Evolutionary conservation across 2,113 vertebrate genomes (phyloP).

Genomic region (Saguinus imperator): DNA sequence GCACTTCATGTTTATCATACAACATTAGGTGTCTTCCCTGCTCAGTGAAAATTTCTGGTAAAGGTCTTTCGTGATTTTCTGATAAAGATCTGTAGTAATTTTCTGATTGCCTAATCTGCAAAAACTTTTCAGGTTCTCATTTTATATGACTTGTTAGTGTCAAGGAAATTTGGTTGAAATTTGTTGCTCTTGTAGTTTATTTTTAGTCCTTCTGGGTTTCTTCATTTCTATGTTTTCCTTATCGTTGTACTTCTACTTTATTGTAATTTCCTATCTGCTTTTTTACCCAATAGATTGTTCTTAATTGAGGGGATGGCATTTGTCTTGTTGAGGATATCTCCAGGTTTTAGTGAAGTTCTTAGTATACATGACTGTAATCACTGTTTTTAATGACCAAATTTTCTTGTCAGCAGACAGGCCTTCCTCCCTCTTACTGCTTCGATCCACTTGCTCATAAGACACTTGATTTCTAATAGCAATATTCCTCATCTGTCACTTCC

Average conservation of each 20-base stretch:
- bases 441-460: not conserved
- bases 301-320: not conserved
- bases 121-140: slow-evolving; percentile 10
- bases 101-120: not conserved
- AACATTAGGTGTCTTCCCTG: not conserved
- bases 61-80: not conserved
- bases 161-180: not conserved
- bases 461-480: not conserved
- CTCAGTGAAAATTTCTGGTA: not conserved
- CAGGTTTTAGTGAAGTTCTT: slow-evolving; percentile 11
- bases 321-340: slow-evolving; percentile 8
- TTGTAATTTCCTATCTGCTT: not conserved
- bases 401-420: not conserved
- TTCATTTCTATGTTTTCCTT: not conserved
- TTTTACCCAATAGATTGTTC: slow-evolving; percentile 4
- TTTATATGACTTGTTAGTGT: slow-evolving; percentile 12
- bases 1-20: not conserved
- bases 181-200: not conserved
- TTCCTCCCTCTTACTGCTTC: not conserved
- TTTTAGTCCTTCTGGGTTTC: not conserved
- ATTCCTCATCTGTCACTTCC: not conserved
- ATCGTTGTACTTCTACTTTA: not conserved
- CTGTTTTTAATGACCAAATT: not conserved
- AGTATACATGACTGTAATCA: not conserved
- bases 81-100: not conserved